Base-by-base conservation (phyloP, 2,888 invertebrate genomes). In the Andrena flavipes region DNA sequence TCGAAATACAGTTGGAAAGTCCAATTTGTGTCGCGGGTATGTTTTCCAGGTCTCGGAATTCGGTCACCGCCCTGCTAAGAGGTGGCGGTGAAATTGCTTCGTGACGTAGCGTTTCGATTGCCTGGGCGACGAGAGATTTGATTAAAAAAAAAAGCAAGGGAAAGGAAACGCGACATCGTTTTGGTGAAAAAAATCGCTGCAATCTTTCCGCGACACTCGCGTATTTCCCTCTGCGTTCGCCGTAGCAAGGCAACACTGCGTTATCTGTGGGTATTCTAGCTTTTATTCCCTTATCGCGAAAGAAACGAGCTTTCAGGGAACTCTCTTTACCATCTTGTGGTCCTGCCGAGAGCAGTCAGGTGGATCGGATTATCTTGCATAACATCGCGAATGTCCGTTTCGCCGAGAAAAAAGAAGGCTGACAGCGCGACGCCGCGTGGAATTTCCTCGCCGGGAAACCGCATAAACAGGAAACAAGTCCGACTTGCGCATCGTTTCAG, bases 321-420 rank as follows among this genome's bases (percentile, higher is more conserved):
- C 67, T 56, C 75, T 64, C 80, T 80, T 75, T 67, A 71, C 75
- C 33, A 29, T 70, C 62, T 33, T 69, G 8, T 62, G 29, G 29
- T 33, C 42, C 16, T 30, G 10, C 60, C 6, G n/a, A 30, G 30
- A 30, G 29, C 33, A 62, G 60, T 62, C 62, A 20, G 20, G 10
- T 29, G 29, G n/a, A 62, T 33, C 33, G 33, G 20, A 62, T 62
- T 35, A 62, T 62, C 20, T 33, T 8, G n/a, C 62, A 5, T 73
- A 81, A 76, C 76, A 67, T 76, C 73, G 49, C n/a, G 69, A 73
- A 42, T 70, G 56, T 54, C 60, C 33, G n/a, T 63, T 72, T 51
- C 16, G 6, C 20, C 8, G 1, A 20, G 33, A n/a, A 16, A 51
- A 20, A 69, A 0, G 48, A 30, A 51, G n/a, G 51, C 23, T 20